phyloP scores from a whole-genome alignment of 1,140 invertebrate genomes.

The Drosophila subpulchrella region DNA sequence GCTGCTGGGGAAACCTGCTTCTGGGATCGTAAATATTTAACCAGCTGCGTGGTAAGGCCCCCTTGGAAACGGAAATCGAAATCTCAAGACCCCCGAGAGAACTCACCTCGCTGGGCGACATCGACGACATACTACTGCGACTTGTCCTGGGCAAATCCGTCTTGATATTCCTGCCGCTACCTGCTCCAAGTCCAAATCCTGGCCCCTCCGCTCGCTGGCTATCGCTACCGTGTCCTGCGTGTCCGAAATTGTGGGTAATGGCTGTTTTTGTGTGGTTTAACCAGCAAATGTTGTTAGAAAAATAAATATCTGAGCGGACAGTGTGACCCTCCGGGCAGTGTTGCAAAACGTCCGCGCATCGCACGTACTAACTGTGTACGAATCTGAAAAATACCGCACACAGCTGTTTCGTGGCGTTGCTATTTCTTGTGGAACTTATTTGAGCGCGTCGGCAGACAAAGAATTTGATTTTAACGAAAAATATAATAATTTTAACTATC shows the following conservation, averaged over 20 bases:
- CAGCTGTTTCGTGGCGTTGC: slow-evolving; percentile 4
- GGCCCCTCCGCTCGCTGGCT: slow-evolving; percentile 13
- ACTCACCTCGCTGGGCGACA: slow-evolving; percentile 77
- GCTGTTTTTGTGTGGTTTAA: slow-evolving; percentile 5
- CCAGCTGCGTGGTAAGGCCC: slow-evolving; percentile 50
- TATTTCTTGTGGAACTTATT: slow-evolving; percentile 2
- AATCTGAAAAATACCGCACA: slow-evolving; percentile 23
- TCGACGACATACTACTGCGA: slow-evolving; percentile 63
- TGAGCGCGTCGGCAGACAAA: not conserved
- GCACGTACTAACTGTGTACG: not conserved
- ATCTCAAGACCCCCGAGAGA: not conserved
- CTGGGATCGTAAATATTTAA: slow-evolving; percentile 58
- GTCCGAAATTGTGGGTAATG: slow-evolving; percentile 11
- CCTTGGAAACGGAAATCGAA: not conserved
- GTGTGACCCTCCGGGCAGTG: slow-evolving; percentile 39
- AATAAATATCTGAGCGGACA: slow-evolving; percentile 38
- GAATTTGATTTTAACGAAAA: not conserved
- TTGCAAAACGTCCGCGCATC: not conserved
- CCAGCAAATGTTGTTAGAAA: slow-evolving; percentile 40
- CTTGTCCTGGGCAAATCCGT: slow-evolving; percentile 27
- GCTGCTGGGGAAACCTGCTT: slow-evolving; percentile 13
- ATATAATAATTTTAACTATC: not conserved
- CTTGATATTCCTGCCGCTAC: slow-evolving; percentile 22
- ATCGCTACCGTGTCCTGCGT: not conserved
- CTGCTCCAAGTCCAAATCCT: slow-evolving; percentile 17